Conservation (phyloP, 2,888 invertebrate genomes). For the Nomada fabriciana region DNA sequence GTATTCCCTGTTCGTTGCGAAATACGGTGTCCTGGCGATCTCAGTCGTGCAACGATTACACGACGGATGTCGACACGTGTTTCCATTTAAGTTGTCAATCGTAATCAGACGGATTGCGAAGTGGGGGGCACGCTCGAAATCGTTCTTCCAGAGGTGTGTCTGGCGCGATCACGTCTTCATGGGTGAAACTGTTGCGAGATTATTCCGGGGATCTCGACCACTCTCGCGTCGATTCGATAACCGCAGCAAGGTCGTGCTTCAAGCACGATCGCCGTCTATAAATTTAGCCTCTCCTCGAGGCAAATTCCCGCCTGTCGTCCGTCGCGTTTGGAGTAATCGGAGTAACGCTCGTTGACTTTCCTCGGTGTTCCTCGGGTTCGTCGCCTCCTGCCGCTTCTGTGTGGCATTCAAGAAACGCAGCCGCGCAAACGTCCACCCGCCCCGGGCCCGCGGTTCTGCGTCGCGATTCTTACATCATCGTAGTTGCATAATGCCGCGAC, state of each 20-base stretch:
- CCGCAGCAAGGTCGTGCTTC: slow-evolving; percentile 10
- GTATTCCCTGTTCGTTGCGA: slow-evolving; percentile 38
- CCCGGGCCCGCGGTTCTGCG: slow-evolving; percentile 29
- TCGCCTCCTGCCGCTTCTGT: not conserved
- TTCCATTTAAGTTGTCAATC: not conserved
- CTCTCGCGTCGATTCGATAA: slow-evolving; percentile 23
- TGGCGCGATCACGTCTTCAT: too few species aligned
- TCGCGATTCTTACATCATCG: slow-evolving; percentile 65
- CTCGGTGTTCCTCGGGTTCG: not conserved
- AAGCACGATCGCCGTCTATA: not conserved
- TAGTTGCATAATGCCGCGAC: slow-evolving; percentile 61
- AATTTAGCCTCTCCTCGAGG: not conserved
- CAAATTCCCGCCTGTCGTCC: too few species aligned
- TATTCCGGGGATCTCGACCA: slow-evolving; percentile 11
- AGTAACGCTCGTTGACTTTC: not conserved
- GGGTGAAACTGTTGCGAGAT: not conserved
- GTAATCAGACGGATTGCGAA: not conserved
- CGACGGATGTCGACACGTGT: not conserved
- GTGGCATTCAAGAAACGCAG: not conserved
- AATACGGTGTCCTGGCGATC: slow-evolving; percentile 25
- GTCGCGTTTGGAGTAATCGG: too few species aligned
- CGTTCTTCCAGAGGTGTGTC: not conserved
- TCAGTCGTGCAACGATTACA: slow-evolving; percentile 3
- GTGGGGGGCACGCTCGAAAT: not conserved
- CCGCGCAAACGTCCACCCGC: not conserved